Percentiles rank a stretch among this genome's conserved stretches.
These are phyloP conservation scores for Anableps anableps DNA, from an alignment of 2,797 vertebrate genomes.

Conservation along the genomic window DNA sequence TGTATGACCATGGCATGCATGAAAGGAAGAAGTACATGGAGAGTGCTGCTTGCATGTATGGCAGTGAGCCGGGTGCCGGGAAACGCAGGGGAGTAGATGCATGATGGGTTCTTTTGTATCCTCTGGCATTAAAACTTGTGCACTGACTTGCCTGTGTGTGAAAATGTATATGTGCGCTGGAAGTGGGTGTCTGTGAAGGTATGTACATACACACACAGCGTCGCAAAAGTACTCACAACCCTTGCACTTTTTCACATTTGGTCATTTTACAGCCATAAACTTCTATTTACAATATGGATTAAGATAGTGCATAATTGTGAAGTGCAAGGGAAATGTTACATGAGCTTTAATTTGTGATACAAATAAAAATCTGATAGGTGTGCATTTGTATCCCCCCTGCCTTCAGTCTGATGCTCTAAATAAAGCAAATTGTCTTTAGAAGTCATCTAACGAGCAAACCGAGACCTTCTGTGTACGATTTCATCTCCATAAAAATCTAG, in stretches of 20 bases:
- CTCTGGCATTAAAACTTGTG: slow-evolving; percentile 26
- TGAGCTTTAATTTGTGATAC: neutral
- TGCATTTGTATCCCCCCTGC: neutral
- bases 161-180: neutral
- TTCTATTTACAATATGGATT: neutral
- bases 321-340: neutral
- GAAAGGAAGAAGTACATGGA: slow-evolving; percentile 48
- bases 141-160: slow-evolving; percentile 17
- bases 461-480: no score
- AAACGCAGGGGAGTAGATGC: slow-evolving; percentile 48
- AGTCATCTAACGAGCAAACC: neutral
- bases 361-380: neutral
- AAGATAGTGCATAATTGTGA: neutral
- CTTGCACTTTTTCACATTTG: neutral
- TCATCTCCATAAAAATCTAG: no score
- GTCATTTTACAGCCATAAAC: neutral
- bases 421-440: neutral
- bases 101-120: slow-evolving; percentile 57
- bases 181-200: neutral
- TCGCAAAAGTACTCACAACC: neutral
- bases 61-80: slow-evolving; percentile 30
- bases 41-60: slow-evolving; percentile 57
- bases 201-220: neutral
- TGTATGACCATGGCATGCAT: slow-evolving; percentile 59
- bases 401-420: no score